These are phyloP conservation scores for Heterohyrax brucei DNA, from an alignment of 2,797 vertebrate genomes.

Conservation along the genomic window DNA sequence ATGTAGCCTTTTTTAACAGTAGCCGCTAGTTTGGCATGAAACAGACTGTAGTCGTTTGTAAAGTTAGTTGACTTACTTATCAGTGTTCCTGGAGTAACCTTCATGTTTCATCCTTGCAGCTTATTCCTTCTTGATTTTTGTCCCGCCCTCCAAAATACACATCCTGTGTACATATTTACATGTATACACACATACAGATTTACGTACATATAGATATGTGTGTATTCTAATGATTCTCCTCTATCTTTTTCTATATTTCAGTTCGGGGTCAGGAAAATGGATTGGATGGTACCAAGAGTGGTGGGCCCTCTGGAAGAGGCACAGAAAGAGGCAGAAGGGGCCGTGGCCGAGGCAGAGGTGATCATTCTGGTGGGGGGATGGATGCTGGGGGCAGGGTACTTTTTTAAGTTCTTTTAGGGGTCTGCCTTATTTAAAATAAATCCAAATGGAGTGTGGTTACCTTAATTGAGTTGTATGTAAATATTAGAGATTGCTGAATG, in stretches of 20 bases:
- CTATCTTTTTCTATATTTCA: conserved; percentile 85
- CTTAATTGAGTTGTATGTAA: not conserved
- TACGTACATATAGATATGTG: too few species aligned
- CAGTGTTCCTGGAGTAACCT: not conserved
- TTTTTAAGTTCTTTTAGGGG: not conserved
- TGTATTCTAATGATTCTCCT: conserved; percentile 10
- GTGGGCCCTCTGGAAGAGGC: conserved; percentile 95
- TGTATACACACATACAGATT: too few species aligned
- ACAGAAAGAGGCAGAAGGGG: conserved; percentile 96
- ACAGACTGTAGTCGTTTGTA: conserved; percentile 10
- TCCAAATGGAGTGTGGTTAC: not conserved
- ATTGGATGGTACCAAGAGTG: conserved; percentile 94
- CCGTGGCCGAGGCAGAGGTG: conserved; percentile 98
- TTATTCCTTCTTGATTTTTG: conserved; percentile 59
- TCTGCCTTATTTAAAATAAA: conserved; percentile 58
- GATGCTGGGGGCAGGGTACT: not conserved
- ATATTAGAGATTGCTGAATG: conserved; percentile 22
- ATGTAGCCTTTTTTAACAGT: conserved; percentile 26
- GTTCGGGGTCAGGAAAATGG: conserved; percentile 99
- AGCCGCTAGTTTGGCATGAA: conserved; percentile 2
- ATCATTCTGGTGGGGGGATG: conserved; percentile 54
- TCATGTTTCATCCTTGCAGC: conserved; percentile 21
- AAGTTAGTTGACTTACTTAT: conserved; percentile 24
- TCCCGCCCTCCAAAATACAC: rapidly evolving
- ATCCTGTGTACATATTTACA: not conserved